These are phyloP conservation scores for Dynastes maya DNA, from an alignment of 2,888 invertebrate species.

Conservation along the genomic window DNA sequence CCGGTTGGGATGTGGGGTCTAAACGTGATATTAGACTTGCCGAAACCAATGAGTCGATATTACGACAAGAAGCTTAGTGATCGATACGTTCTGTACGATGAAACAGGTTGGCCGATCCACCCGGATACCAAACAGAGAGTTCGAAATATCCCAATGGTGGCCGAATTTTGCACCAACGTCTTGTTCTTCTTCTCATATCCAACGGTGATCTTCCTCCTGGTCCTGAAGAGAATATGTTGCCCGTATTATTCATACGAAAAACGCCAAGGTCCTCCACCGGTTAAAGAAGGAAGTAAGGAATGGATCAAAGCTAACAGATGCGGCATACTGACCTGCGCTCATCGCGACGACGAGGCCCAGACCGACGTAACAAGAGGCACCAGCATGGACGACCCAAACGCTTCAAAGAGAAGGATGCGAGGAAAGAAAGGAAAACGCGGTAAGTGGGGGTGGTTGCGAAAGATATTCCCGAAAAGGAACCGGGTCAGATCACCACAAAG, in stretches of 20 bases:
- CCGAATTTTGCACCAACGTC: slow-evolving; percentile 74
- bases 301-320: slow-evolving; percentile 6
- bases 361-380: not conserved
- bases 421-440: not conserved
- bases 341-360: not conserved
- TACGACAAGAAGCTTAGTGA: slow-evolving; percentile 70
- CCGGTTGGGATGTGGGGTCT: slow-evolving; percentile 74
- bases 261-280: not conserved
- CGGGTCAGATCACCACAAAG: not conserved
- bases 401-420: not conserved
- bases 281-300: not conserved
- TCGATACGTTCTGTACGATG: slow-evolving; percentile 72
- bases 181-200: slow-evolving; percentile 75
- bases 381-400: not conserved
- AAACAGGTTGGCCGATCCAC: slow-evolving; percentile 75
- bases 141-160: slow-evolving; percentile 66
- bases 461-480: not conserved
- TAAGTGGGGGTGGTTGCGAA: not conserved
- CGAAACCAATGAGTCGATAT: slow-evolving; percentile 72
- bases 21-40: slow-evolving; percentile 71
- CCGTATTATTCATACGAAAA: slow-evolving; percentile 50
- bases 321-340: not conserved
- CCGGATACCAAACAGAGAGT: slow-evolving; percentile 73
- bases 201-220: slow-evolving; percentile 65
- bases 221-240: slow-evolving; percentile 59